A percentile compares a stretch with the other conserved stretches of the same genome.
Conservation (phyloP, 2,888 invertebrate species). For the Polydrusus pterygomalis region DNA sequence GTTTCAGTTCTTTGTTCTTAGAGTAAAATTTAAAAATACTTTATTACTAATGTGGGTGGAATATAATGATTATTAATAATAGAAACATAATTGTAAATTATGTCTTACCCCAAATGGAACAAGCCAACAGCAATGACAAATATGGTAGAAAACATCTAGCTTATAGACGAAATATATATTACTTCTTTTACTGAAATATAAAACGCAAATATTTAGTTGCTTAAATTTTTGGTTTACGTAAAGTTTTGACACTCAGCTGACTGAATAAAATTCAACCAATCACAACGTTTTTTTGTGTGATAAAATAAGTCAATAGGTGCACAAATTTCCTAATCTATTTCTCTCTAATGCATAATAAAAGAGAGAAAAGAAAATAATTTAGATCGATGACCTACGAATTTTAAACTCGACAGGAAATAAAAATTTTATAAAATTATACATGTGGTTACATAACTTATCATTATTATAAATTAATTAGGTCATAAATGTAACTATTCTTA, state of each 20-base stretch:
- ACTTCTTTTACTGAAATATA: too few species aligned
- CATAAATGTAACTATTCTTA: neutral
- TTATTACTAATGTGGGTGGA: neutral
- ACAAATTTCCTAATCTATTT: slow-evolving; percentile 5
- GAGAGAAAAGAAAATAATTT: too few species aligned
- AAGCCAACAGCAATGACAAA: slow-evolving; percentile 7
- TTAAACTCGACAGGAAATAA: neutral
- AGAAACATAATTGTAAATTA: neutral
- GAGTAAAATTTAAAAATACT: too few species aligned
- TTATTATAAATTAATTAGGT: neutral
- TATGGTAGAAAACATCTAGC: slow-evolving; percentile 9
- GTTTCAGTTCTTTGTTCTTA: too few species aligned
- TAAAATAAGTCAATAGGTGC: neutral
- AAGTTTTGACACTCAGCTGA: slow-evolving; percentile 25
- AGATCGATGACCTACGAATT: neutral
- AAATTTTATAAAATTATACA: neutral
- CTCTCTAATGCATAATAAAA: neutral
- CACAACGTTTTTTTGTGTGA: neutral
- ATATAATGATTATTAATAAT: neutral
- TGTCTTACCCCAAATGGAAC: slow-evolving; percentile 5
- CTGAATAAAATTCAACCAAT: neutral
- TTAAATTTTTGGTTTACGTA: neutral
- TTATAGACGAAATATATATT: neutral
- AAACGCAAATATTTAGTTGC: neutral
- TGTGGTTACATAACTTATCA: neutral